Evolutionary conservation across 2,888 invertebrate species (phyloP).

Genomic region (Apocheima hispidaria): DNA sequence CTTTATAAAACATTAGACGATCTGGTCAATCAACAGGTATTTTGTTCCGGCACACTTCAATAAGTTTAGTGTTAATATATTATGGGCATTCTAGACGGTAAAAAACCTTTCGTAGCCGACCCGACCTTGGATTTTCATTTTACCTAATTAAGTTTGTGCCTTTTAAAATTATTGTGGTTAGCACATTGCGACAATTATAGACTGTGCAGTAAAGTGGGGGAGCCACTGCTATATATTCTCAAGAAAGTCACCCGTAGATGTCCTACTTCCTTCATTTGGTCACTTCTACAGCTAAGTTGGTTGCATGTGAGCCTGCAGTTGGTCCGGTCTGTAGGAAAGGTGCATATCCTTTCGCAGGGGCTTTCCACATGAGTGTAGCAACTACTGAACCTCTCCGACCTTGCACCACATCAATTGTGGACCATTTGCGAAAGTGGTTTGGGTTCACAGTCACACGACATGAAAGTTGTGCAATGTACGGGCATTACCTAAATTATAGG

Average conservation of each 20-base stretch:
- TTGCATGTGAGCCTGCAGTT: not conserved
- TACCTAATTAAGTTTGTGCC: conserved; percentile 21
- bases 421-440: conserved; percentile 38
- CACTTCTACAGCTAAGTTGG: not conserved
- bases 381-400: conserved; percentile 34
- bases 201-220: not conserved
- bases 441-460: conserved; percentile 37
- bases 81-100: conserved; percentile 8
- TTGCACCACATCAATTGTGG: conserved; percentile 36
- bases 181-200: not conserved
- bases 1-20: no score
- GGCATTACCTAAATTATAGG: conserved; percentile 14
- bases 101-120: conserved; percentile 15
- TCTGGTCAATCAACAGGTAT: not conserved
- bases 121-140: conserved; percentile 26
- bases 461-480: conserved; percentile 27
- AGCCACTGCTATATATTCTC: not conserved
- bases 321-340: conserved; percentile 17
- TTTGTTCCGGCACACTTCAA: conserved; percentile 1
- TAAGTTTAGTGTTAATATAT: no score
- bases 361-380: conserved; percentile 29
- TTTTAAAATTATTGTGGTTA: conserved; percentile 34
- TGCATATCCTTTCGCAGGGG: conserved; percentile 30
- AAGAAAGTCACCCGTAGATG: not conserved
- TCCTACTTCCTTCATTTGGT: not conserved